Evolutionary conservation across 2,113 vertebrate genomes (phyloP), one percentile per base, ranked within the genome.

Genomic region (Dipodomys spectabilis): DNA sequence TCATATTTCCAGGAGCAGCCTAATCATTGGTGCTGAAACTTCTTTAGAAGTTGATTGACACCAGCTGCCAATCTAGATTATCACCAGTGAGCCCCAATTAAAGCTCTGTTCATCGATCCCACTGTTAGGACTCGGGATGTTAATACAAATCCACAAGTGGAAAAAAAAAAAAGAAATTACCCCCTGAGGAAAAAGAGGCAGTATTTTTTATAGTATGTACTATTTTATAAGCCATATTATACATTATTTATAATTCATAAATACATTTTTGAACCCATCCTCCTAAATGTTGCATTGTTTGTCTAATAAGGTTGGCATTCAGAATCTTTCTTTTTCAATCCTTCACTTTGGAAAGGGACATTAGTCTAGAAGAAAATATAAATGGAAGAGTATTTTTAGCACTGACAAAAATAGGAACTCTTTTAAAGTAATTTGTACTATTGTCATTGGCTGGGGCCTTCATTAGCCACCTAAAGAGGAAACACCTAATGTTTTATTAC

Each of bases 21-120:
- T 92, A 94, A 95, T 95, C 90, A 94, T 95, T 97, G 95, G 82
- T 85, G 85, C 79, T 64, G 93, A 95, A 78, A 91, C 92, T 94
- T 94, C 97, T 91, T 95, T 72, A 96, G 96, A 95, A 90, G 93
- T 91, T 95, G 95, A 97, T 86, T 94, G 95, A 96, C 94, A 92
- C 57, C 88, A 90, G 79, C 90, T 94, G 96, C 92, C 96, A 94
- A 95, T 97, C 93, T 83, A 83, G 97, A 93, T 96, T 95, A 95
- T 97, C 96, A 92, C 90, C 85, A 90, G 96, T 95, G 92, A 95
- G 93, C 79, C 49, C 94, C 96, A 97, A 96, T 97, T 97, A 97
- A 96, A 90, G 73, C 82, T 82, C 92, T 93, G 65, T 83, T 57
- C 85, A 96, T 96, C 67, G 85, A 96, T 97, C 88, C 85, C 68